Evolutionary conservation across 1,140 invertebrate genomes (phyloP).

Genomic region (Zaprionus africanus): DNA sequence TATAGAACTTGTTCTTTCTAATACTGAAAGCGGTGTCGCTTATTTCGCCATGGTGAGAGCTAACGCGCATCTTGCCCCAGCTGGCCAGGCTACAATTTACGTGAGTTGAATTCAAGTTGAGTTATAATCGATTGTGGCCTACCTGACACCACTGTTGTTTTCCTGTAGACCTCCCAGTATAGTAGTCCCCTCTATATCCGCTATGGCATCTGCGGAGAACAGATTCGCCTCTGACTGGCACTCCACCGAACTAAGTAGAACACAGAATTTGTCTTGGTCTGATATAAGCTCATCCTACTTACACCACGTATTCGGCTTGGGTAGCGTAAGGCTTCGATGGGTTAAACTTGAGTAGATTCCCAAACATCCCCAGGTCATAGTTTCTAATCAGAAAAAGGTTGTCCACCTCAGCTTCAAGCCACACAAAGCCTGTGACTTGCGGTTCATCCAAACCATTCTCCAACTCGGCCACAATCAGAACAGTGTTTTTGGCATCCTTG

Average conservation of each 20-base stretch:
- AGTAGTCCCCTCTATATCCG: slow-evolving; percentile 37
- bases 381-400: slow-evolving; percentile 45
- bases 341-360: slow-evolving; percentile 57
- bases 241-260: slow-evolving; percentile 37
- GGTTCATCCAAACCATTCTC: slow-evolving; percentile 29
- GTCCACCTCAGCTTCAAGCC: slow-evolving; percentile 63
- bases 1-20: slow-evolving; percentile 32
- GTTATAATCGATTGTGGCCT: not conserved
- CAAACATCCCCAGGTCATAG: slow-evolving; percentile 60
- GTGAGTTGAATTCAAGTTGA: not conserved
- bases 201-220: slow-evolving; percentile 50
- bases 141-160: slow-evolving; percentile 52
- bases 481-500: slow-evolving; percentile 16
- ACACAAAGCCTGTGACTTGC: slow-evolving; percentile 56
- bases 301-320: slow-evolving; percentile 44
- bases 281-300: slow-evolving; percentile 15
- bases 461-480: slow-evolving; percentile 59
- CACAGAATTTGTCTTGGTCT: not conserved
- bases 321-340: not conserved
- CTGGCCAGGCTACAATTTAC: slow-evolving; percentile 48
- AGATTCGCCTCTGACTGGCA: slow-evolving; percentile 37
- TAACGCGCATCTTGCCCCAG: slow-evolving; percentile 37
- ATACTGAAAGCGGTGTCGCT: not conserved
- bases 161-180: slow-evolving; percentile 52
- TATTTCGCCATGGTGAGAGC: slow-evolving; percentile 32